Conservation (phyloP, 2,888 invertebrate species). For the Lepidochrysops patricia region DNA sequence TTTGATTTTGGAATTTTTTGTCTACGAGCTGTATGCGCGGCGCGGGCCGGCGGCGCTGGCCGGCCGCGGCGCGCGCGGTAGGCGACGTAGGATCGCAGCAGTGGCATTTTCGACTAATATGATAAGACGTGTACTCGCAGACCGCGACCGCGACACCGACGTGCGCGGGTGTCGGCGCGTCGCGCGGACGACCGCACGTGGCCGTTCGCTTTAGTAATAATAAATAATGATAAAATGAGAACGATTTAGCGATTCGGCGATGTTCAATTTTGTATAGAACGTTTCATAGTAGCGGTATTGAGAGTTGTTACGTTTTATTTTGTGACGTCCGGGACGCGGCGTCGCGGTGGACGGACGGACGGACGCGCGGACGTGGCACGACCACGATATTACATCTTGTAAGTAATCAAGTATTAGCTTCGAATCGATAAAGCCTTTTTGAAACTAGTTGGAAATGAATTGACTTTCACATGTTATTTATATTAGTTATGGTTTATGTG, state of each 20-base stretch:
- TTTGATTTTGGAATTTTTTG: slow-evolving; percentile 69
- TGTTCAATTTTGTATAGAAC: slow-evolving; percentile 74
- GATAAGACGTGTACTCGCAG: slow-evolving; percentile 69
- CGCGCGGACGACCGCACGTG: slow-evolving; percentile 47
- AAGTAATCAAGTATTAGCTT: slow-evolving; percentile 75
- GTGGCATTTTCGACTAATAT: slow-evolving; percentile 68
- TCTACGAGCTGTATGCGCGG: slow-evolving; percentile 59
- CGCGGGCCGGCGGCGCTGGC: slow-evolving; percentile 23
- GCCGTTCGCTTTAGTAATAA: slow-evolving; percentile 60
- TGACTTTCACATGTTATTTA: slow-evolving; percentile 64
- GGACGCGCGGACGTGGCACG: slow-evolving; percentile 31
- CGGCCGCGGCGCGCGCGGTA: slow-evolving; percentile 32
- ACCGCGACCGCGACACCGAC: slow-evolving; percentile 50
- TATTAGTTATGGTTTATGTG: slow-evolving; percentile 68
- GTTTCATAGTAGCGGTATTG: slow-evolving; percentile 71
- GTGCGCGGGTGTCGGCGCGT: too few species aligned
- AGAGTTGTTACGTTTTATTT: slow-evolving; percentile 68
- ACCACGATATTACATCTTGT: slow-evolving; percentile 70
- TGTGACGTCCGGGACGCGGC: slow-evolving; percentile 47
- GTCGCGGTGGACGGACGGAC: slow-evolving; percentile 26
- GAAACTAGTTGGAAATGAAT: slow-evolving; percentile 65
- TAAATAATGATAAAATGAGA: slow-evolving; percentile 37
- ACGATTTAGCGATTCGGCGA: slow-evolving; percentile 69
- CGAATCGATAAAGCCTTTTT: slow-evolving; percentile 73
- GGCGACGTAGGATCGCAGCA: slow-evolving; percentile 69